Base-by-base conservation (phyloP, 2,113 vertebrate genomes). In the Neogale vison region DNA sequence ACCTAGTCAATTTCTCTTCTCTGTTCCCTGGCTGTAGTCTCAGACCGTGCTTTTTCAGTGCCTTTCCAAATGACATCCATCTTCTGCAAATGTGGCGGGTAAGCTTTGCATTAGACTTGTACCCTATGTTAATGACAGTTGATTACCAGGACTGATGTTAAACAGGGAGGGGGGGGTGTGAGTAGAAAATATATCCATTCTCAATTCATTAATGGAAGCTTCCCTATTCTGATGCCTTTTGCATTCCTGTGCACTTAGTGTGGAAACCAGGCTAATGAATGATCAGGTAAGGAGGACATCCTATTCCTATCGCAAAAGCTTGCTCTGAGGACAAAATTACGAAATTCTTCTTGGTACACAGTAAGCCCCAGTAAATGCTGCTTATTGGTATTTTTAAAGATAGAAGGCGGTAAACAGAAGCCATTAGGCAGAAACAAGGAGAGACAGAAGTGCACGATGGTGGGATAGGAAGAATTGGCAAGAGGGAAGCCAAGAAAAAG, bases 301-400 rank as follows among this genome's bases (percentile, higher is more conserved):
- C 24, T 50, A 18, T 7, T 72, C 24, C n/a, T 71, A 31, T 20
- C 31, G 55, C 21, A 74, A 67, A 45, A 88, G 15, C 13, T 65
- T 55, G 81, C 39, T 36, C 4, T 86, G 13, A 89, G 20, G 4
- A 67, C 17, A 57, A 93, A 93, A 88, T 61, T 69, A 65, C 57
- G 50, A 71, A 42, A 89, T 36, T 86, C 39, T 74, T 5, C 65
- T 93, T n/a, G 10, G 47, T 6, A 65, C 31, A 92, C 4, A 42
- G 18, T 26, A 77, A 91, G 52, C 52, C 21, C 91, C 82, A 45
- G 31, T 95, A 67, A 86, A 81, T 63, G n/a, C 7, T 36, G 34
- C 52, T 96, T 63, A 57, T 23, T 86, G 61, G 45, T 93, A 77
- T 82, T 96, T 96, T 80, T 61, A 36, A 80, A 96, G 59, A 67